Evolutionary conservation across 2,888 invertebrate species (phyloP), one percentile per base, ranked within the genome.

Genomic region (Leptinotarsa haldemani): DNA sequence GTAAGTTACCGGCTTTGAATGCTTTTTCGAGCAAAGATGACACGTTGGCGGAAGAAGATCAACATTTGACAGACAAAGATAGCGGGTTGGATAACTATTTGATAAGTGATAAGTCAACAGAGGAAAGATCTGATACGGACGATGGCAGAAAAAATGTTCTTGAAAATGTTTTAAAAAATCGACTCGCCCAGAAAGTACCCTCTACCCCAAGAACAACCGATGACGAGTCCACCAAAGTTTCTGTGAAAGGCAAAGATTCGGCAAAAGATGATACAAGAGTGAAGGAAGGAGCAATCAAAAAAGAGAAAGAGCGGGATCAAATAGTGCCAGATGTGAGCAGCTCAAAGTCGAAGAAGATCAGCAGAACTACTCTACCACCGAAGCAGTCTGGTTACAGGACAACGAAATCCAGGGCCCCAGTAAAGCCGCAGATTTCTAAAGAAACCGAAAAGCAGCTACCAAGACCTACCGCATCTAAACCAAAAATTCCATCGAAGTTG

Each of bases 1-100:
- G 93, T 85, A 90, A 93, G 82, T 87, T 96, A 58, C 95, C 95
- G 18, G 93, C 95, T 9, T 92, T 94, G 86, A 94, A 95, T 86
- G 94, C 95, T 0, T 95, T 95, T 85, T 96, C 95, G 2, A 95
- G 95, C 30, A 95, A 95, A 87, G 96, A 96, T 84, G 96, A 96
- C 84, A 96, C 96, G 0, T 93, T 96, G 0, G 95, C 93, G 80
- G 92, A 92, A 81, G 91, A 91, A 74, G 94, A 94, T 78, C 93
- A 93, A 84, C 83, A 88, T 20, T 88, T 74, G 65, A 82, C 80
- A 20, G 82, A 80, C 40, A 79, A 74, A 64, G 80, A 81, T 58
- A 80, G 82, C 65, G 82, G 82, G 30, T 68, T 80, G 40, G 82
- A 82, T 61, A 79, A 80, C 66, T 78, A 79, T 67, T 71, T 80